Evolutionary conservation across 2,888 invertebrate species (phyloP), one percentile per base, ranked within the genome.

Genomic region (Scaptomyza tumidula): DNA sequence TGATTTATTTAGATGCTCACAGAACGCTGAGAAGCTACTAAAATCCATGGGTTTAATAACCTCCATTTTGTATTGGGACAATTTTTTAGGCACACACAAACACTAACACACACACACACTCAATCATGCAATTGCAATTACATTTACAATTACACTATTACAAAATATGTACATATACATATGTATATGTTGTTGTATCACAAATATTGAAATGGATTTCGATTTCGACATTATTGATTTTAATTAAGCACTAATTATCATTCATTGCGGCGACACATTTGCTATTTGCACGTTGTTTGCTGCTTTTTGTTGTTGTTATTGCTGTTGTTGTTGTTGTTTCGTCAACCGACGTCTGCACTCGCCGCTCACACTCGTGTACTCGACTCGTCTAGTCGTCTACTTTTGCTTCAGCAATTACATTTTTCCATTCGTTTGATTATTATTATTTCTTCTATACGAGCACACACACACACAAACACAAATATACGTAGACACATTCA

Each of bases 21-120:
- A 90, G 76, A 90, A 90, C 63, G 90, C 90, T 71, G 90, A 84
- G 80, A 89, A 90, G 78, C 90, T 90, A 82, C 90, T 90, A 76
- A 90, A 90, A 89, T 90, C 90, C 90, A 90, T 90, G 66, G 90
- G 90, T 84, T 90, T 90, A 86, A 90, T 90, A 83, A 90, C 90
- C 90, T 90, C 90, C 90, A 90, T 90, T 86, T 86, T 87, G 46
- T 63, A 58, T 66, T 75, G 14, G 14, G 48, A 59, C 29, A 53
- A 39, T 59, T 55, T 59, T 55, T 60, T 57, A 57, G 57, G 57
- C 59, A 71, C 63, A 67, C 49, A 59, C 39, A 39, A 53, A 39
- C 49, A 54, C 59, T 68, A 61, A 67, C 49, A 59, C 39, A 39
- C 53, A 39, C 49, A 54, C 39, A 33, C 33, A 55, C 46, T 41